Percentiles rank a stretch among this genome's conserved stretches.
Evolutionary conservation across 2,113 vertebrate genomes (phyloP).

Genomic region (Podarcis raffonei): DNA sequence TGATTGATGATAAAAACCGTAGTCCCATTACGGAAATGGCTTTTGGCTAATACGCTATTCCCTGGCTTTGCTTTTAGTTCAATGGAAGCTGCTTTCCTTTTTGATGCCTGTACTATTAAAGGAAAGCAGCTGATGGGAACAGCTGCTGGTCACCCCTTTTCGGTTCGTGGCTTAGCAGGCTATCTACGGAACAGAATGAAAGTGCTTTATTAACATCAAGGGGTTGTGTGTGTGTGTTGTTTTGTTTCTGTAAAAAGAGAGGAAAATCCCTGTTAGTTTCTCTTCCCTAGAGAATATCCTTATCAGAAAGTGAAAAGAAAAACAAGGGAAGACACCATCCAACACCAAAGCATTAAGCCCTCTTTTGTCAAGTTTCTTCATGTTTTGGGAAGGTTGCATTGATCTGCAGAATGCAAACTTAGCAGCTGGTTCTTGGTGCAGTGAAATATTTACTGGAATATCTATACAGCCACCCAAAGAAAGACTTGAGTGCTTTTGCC

Average conservation of each 20-base stretch:
- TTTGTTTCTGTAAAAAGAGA: neutral
- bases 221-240: neutral
- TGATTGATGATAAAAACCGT: accelerated
- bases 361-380: too few species aligned
- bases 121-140: conserved; percentile 65
- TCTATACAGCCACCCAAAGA: neutral
- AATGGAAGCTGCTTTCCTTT: conserved; percentile 33
- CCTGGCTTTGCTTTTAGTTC: neutral
- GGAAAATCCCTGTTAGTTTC: conserved; percentile 31
- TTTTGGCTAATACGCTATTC: neutral
- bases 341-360: too few species aligned
- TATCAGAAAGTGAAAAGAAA: neutral
- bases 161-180: conserved; percentile 39
- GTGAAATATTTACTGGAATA: neutral
- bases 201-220: conserved; percentile 24
- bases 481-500: neutral
- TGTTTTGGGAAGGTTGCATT: neutral
- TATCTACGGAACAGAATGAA: neutral
- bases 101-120: conserved; percentile 54
- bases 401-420: too few species aligned
- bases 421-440: neutral
- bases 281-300: neutral
- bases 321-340: neutral
- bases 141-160: conserved; percentile 55
- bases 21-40: neutral